A percentile compares a stretch with the other conserved stretches of the same genome.
Conservation (phyloP, 2,888 invertebrate genomes). For the Microctonus brassicae region DNA sequence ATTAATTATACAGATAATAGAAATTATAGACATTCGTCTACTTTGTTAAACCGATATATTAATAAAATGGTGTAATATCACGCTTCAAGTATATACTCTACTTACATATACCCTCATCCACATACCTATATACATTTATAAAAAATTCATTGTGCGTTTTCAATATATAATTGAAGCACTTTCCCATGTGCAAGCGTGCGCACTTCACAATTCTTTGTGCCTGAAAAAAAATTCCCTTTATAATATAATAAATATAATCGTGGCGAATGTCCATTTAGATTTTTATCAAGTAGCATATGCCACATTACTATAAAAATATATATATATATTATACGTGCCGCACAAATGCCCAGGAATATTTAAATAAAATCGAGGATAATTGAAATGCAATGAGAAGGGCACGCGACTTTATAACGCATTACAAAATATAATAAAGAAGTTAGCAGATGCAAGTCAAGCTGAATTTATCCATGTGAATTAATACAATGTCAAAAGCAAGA, state of each 20-base stretch:
- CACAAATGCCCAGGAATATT: slow-evolving; percentile 20
- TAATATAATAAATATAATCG: not conserved
- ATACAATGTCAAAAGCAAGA: slow-evolving; percentile 16
- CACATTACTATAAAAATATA: not conserved
- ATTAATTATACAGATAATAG: not conserved
- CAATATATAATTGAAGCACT: not conserved
- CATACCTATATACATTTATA: too few relatives aligned
- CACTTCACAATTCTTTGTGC: slow-evolving; percentile 13
- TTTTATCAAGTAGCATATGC: slow-evolving; percentile 30
- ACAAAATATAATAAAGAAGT: not conserved
- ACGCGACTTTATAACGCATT: too few relatives aligned
- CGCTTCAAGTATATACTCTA: not conserved
- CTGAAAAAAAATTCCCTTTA: not conserved
- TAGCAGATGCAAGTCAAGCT: slow-evolving; percentile 22
- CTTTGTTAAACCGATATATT: not conserved
- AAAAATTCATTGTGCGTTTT: not conserved
- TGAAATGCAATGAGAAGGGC: slow-evolving; percentile 18
- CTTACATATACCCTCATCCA: too few relatives aligned
- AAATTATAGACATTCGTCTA: not conserved
- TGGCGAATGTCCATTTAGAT: slow-evolving; percentile 31
- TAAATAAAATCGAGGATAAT: slow-evolving; percentile 37
- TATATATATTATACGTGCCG: too few relatives aligned
- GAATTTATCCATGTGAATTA: slow-evolving; percentile 14
- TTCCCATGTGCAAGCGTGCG: not conserved
- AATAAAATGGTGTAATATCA: not conserved